Evolutionary conservation across 2,113 vertebrate species (phyloP).

Genomic region (Coturnix japonica): DNA sequence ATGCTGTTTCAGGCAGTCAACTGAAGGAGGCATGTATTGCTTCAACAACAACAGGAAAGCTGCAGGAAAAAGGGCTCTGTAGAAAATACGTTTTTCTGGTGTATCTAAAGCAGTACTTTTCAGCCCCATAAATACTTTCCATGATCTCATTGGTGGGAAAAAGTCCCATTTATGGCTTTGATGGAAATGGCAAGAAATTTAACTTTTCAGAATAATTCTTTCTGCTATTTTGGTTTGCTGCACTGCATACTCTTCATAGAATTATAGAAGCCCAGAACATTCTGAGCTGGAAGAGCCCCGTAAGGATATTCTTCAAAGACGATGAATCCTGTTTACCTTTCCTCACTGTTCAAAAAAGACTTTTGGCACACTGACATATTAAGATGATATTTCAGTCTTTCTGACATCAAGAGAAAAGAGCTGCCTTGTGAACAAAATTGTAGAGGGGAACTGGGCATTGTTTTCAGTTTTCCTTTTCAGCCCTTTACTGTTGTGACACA

Average conservation of each 20-base stretch:
- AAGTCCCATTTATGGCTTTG: not conserved
- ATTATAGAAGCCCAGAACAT: too few relatives aligned
- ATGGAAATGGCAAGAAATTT: not conserved
- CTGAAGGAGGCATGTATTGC: not conserved
- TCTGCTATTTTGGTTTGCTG: not conserved
- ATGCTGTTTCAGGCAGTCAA: not conserved
- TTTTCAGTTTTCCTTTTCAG: not conserved
- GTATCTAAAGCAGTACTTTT: constrained; percentile 8
- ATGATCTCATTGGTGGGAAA: not conserved
- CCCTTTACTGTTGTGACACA: not conserved
- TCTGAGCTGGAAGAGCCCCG: too few relatives aligned
- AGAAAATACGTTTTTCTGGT: constrained; percentile 8
- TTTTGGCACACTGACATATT: not conserved
- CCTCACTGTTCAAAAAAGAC: not conserved
- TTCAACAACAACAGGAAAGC: not conserved
- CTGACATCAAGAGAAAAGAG: not conserved
- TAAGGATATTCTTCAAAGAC: not conserved
- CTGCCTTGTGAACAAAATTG: not conserved
- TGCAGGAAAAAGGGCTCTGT: not conserved
- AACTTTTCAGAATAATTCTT: not conserved
- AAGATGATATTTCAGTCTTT: not conserved
- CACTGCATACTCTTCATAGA: not conserved
- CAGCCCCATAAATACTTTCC: constrained; percentile 24
- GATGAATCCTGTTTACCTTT: not conserved
- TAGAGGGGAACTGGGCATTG: not conserved